These are phyloP conservation scores for Halisarca cf. caerulea DNA, from an alignment of 37 sponge, comb jelly and placozoan species.

Conservation along the genomic window DNA sequence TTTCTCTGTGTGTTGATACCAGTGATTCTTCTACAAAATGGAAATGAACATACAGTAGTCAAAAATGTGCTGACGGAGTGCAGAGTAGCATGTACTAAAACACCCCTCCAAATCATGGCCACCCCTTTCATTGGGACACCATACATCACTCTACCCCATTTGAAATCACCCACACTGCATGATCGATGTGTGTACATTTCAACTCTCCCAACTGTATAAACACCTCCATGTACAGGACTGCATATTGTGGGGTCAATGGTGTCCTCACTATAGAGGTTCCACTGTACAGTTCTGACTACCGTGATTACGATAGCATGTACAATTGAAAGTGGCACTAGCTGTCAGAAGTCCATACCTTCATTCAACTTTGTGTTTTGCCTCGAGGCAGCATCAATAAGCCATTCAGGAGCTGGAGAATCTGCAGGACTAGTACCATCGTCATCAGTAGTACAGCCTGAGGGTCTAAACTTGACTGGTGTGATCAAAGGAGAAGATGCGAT, in stretches of 20 bases:
- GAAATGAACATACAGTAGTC: neutral
- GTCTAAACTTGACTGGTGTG: neutral
- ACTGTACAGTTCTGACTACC: too few species aligned
- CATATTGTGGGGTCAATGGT: too few species aligned
- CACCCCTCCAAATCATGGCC: neutral
- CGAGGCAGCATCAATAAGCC: slow-evolving; percentile 12
- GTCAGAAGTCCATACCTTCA: slow-evolving; percentile 24
- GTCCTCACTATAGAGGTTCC: too few species aligned
- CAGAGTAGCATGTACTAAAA: too few species aligned
- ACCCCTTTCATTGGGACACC: neutral
- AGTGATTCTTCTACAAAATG: neutral
- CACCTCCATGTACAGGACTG: neutral
- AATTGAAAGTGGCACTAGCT: too few species aligned
- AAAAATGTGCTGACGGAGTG: too few species aligned
- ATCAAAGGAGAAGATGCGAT: neutral
- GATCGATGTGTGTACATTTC: neutral
- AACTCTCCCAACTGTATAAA: neutral
- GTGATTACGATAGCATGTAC: too few species aligned
- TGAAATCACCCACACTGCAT: too few species aligned
- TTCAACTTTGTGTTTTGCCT: neutral
- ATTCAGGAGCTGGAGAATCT: neutral
- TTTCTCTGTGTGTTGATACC: neutral
- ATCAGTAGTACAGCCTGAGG: neutral
- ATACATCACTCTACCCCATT: neutral
- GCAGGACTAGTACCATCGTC: neutral